Conservation (phyloP, 2,888 invertebrate genomes). For the Andricus curvator region DNA sequence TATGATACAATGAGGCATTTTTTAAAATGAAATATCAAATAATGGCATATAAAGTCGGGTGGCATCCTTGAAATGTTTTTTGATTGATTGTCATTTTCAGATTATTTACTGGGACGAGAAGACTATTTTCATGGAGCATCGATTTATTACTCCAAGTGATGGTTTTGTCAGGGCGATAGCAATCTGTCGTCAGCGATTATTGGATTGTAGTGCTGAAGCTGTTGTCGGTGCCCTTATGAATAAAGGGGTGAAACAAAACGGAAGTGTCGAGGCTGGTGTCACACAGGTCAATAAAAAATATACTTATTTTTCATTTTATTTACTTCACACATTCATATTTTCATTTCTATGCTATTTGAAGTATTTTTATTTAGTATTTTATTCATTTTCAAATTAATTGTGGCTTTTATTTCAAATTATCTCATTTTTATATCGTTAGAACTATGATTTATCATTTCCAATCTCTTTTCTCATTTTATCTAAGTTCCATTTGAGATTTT, state of each 20-base stretch:
- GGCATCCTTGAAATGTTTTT: neutral
- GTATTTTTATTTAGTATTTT: neutral
- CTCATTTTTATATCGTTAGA: too few relatives aligned
- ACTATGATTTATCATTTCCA: too few relatives aligned
- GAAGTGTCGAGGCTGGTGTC: constrained; percentile 69
- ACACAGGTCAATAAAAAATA: constrained; percentile 66
- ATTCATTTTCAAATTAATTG: too few relatives aligned
- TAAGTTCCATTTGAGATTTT: too few relatives aligned
- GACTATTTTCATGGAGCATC: constrained; percentile 91
- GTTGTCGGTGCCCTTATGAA: constrained; percentile 77
- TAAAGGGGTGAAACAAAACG: constrained; percentile 73
- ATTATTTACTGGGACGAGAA: constrained; percentile 92
- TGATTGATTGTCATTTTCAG: constrained; percentile 77
- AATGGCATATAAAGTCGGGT: neutral
- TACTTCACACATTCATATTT: neutral
- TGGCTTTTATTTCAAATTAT: too few relatives aligned
- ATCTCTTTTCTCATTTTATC: too few relatives aligned
- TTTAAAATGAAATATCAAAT: neutral
- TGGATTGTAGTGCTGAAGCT: constrained; percentile 78
- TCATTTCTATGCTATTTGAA: neutral
- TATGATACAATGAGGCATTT: neutral
- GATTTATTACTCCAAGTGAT: constrained; percentile 86
- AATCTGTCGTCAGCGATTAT: constrained; percentile 76
- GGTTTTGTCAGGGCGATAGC: constrained; percentile 83
- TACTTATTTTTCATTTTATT: neutral